Conservation (phyloP, 2,113 vertebrate species). For the Cinclus mexicanus region DNA sequence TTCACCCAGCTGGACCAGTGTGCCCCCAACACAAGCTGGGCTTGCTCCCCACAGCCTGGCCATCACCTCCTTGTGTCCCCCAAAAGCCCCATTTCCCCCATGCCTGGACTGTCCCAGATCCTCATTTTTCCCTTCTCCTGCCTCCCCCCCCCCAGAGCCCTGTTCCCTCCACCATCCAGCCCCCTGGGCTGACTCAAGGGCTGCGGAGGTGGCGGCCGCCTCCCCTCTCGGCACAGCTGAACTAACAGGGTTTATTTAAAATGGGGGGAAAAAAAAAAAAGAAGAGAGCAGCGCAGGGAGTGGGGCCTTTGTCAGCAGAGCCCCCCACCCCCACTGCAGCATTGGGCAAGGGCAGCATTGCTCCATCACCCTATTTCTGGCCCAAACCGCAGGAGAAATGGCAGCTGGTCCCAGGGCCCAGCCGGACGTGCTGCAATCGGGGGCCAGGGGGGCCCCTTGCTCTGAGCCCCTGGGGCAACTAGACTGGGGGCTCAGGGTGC, state of each 20-base stretch:
- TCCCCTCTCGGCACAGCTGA: conserved; percentile 2
- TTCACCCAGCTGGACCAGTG: neutral
- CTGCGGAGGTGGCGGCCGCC: neutral
- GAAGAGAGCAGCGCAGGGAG: neutral
- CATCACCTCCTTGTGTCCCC: neutral
- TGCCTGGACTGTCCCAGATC: neutral
- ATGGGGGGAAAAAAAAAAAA: neutral
- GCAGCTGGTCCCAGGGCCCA: neutral
- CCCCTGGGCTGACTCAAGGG: neutral
- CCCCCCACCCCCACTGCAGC: neutral
- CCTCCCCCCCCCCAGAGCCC: neutral
- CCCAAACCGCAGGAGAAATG: conserved; percentile 19
- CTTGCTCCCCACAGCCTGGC: no score
- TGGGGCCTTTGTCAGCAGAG: conserved; percentile 51
- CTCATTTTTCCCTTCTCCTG: neutral
- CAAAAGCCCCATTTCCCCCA: no score
- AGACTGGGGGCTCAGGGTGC: neutral
- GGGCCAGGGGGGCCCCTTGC: neutral
- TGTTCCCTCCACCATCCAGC: neutral
- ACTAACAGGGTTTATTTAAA: conserved; percentile 57
- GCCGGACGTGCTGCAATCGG: conserved; percentile 27
- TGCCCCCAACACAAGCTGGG: accelerated
- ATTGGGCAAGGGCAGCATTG: conserved; percentile 47
- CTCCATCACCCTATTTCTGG: conserved; percentile 56
- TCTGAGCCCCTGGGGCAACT: neutral